phyloP scores from a whole-genome alignment of 2,113 vertebrate species.

The Ptyas mucosa region DNA sequence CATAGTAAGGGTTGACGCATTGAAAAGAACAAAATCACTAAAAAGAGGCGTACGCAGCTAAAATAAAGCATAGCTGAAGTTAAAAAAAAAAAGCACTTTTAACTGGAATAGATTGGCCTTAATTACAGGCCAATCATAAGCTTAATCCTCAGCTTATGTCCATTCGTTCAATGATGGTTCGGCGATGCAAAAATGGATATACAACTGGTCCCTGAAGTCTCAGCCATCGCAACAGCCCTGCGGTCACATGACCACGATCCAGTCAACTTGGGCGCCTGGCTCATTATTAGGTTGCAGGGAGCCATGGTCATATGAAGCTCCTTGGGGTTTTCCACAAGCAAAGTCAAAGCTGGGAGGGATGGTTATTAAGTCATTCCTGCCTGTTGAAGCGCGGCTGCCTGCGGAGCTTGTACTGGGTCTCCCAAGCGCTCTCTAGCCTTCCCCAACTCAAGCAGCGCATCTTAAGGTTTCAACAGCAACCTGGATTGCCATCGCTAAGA shows the following conservation, averaged over 20 bases:
- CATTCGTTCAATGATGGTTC: background rate
- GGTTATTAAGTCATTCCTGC: background rate
- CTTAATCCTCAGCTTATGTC: background rate
- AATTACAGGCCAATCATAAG: too few relatives aligned
- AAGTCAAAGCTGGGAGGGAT: background rate
- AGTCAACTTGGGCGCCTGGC: background rate
- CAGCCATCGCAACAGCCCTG: background rate
- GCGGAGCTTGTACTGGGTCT: background rate
- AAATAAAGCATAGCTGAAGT: background rate
- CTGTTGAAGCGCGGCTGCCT: background rate
- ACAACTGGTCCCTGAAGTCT: background rate
- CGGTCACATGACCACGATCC: background rate
- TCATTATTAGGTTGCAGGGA: background rate
- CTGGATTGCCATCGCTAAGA: background rate
- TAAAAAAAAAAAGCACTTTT: background rate
- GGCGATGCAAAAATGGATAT: background rate
- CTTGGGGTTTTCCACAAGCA: background rate
- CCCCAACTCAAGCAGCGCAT: background rate
- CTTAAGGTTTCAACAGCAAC: background rate
- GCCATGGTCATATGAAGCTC: background rate
- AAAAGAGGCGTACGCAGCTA: background rate
- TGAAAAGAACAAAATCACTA: background rate
- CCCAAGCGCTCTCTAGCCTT: background rate
- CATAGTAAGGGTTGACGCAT: fast-evolving
- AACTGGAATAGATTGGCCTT: background rate